These are phyloP conservation scores for Apodemia hepburni DNA, from an alignment of 2,888 invertebrate genomes.

Conservation along the genomic window DNA sequence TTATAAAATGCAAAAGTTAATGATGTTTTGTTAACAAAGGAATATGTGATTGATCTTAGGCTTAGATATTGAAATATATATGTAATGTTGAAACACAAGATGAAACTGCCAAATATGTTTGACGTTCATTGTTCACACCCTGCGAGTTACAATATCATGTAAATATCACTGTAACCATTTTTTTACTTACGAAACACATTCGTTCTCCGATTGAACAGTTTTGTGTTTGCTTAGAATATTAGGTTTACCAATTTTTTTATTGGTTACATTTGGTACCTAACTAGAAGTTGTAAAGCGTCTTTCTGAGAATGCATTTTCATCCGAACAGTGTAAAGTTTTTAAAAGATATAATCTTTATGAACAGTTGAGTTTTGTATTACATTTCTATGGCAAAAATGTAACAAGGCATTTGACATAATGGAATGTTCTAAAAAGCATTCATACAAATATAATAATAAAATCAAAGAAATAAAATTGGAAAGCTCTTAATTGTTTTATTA, in stretches of 20 bases:
- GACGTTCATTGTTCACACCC: constrained; percentile 28
- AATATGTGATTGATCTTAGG: constrained; percentile 72
- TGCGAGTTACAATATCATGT: constrained; percentile 40
- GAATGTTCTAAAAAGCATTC: constrained; percentile 69
- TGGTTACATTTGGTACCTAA: constrained; percentile 24
- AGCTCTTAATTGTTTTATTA: constrained; percentile 44
- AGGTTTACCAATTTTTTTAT: constrained; percentile 21
- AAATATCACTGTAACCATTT: constrained; percentile 37
- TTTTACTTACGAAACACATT: constrained; percentile 18
- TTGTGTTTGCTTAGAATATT: constrained; percentile 18
- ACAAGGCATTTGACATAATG: constrained; percentile 68
- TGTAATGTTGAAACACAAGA: constrained; percentile 33
- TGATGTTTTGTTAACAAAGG: constrained; percentile 63
- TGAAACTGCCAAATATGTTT: constrained; percentile 38
- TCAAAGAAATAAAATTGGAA: constrained; percentile 69
- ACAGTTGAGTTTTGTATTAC: constrained; percentile 72
- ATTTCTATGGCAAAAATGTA: constrained; percentile 68
- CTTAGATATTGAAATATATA: constrained; percentile 56
- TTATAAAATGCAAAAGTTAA: constrained; percentile 67
- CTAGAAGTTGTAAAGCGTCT: constrained; percentile 32
- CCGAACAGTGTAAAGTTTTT: constrained; percentile 43
- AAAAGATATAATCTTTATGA: constrained; percentile 56
- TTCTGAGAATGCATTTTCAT: constrained; percentile 40
- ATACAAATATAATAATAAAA: constrained; percentile 69
- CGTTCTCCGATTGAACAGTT: constrained; percentile 6